Evolutionary conservation across 2,113 vertebrate species (phyloP).

Genomic region (Chaetops frenatus): DNA sequence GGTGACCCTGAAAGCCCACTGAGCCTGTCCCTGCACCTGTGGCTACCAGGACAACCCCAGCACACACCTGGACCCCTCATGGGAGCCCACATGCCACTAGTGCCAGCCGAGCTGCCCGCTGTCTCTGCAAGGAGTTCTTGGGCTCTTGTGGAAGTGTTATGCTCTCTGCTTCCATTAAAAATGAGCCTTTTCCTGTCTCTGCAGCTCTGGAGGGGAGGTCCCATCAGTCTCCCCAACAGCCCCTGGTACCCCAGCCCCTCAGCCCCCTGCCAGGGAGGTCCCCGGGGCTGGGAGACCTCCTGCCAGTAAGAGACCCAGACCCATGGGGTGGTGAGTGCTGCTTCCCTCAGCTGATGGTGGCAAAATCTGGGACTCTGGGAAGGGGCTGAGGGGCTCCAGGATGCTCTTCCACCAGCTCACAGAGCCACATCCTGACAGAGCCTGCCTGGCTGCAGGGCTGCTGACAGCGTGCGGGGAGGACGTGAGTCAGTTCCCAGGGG

Average conservation of each 20-base stretch:
- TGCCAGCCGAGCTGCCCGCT: background rate
- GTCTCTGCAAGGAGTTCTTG: background rate
- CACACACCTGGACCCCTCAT: accelerated
- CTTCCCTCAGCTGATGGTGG: background rate
- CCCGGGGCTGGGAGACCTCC: background rate
- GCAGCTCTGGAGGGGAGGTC: background rate
- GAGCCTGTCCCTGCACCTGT: accelerated
- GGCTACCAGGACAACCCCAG: background rate
- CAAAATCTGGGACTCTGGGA: background rate
- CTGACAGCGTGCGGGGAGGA: background rate
- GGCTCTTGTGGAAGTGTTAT: background rate
- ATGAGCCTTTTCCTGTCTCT: background rate
- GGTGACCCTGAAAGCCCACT: slow-evolving; percentile 56
- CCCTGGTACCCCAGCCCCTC: accelerated
- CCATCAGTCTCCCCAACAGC: background rate
- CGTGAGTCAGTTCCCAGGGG: background rate
- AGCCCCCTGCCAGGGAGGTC: background rate
- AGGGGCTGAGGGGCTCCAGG: background rate
- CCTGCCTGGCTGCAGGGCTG: background rate
- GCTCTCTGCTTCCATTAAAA: slow-evolving; percentile 3
- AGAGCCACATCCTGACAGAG: background rate
- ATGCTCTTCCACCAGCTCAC: accelerated
- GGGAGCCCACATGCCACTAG: accelerated
- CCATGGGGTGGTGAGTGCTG: accelerated
- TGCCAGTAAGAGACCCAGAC: accelerated